Evolutionary conservation across 2,888 invertebrate species (phyloP).

Genomic region (Drosophila lutescens): DNA sequence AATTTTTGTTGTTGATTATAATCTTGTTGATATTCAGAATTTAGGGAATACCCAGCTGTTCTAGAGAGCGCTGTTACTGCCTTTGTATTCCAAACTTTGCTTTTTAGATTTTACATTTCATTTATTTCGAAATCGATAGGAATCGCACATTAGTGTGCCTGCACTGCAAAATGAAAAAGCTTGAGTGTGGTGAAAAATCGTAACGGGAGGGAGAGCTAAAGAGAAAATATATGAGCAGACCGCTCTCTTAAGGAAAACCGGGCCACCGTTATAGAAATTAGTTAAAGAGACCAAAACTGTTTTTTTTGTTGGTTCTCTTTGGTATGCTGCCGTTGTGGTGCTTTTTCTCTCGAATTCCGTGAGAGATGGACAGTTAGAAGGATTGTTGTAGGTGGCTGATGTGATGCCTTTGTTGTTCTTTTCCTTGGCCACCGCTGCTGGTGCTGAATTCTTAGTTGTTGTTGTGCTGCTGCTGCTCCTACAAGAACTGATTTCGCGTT

Average conservation of each 20-base stretch:
- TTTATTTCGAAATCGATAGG: too few relatives aligned
- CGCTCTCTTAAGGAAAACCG: neutral
- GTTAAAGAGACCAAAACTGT: neutral
- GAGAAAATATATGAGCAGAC: neutral
- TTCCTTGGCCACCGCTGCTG: slow-evolving; percentile 34
- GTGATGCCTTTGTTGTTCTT: slow-evolving; percentile 31
- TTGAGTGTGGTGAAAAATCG: neutral
- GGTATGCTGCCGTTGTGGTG: slow-evolving; percentile 39
- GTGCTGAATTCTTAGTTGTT: slow-evolving; percentile 28
- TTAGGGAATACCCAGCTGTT: too few relatives aligned
- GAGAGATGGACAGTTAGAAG: slow-evolving; percentile 74
- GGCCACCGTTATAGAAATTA: neutral
- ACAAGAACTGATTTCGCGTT: slow-evolving; percentile 66
- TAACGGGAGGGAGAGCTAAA: neutral
- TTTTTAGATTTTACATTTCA: too few relatives aligned
- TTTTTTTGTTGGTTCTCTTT: slow-evolving; percentile 45
- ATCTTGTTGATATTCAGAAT: too few relatives aligned
- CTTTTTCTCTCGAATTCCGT: slow-evolving; percentile 48
- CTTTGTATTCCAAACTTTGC: too few relatives aligned
- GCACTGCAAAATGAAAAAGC: too few relatives aligned
- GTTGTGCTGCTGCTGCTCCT: slow-evolving; percentile 49
- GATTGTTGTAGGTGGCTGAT: slow-evolving; percentile 45
- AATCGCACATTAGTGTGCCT: too few relatives aligned
- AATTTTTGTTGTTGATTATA: too few relatives aligned
- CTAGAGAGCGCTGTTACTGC: too few relatives aligned